A percentile compares a stretch with the other conserved stretches of the same genome.
These are phyloP conservation scores for Tenebrio molitor DNA, from an alignment of 1,140 invertebrate genomes.

Conservation along the genomic window DNA sequence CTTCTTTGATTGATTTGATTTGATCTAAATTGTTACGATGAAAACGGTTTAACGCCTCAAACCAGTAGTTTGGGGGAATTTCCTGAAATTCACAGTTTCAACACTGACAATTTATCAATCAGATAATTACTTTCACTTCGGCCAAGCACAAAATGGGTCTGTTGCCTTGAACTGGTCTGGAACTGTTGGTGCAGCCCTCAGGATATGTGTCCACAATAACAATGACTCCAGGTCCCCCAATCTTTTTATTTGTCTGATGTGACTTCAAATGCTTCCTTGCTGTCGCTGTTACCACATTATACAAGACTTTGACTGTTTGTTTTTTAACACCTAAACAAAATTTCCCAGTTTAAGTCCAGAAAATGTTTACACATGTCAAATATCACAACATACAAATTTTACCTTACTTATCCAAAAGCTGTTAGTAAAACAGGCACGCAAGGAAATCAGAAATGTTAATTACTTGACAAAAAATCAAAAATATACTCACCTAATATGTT, in stretches of 20 bases:
- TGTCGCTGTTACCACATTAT: conserved; percentile 66
- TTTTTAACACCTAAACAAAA: conserved; percentile 66
- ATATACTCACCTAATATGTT: conserved; percentile 58
- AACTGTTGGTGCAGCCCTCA: conserved; percentile 65
- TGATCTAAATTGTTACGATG: conserved; percentile 7
- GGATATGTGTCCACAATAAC: conserved; percentile 70
- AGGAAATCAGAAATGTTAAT: conserved; percentile 8
- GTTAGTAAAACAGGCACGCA: conserved; percentile 3
- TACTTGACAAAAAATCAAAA: too few species aligned
- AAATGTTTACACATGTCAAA: conserved; percentile 1
- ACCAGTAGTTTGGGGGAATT: conserved; percentile 35
- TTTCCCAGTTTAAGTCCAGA: background rate
- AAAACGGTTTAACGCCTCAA: conserved; percentile 30
- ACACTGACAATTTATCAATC: background rate
- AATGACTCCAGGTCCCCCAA: conserved; percentile 66
- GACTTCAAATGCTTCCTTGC: conserved; percentile 65
- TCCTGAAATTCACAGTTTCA: conserved; percentile 11
- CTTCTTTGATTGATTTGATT: conserved; percentile 1
- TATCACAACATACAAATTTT: conserved; percentile 23
- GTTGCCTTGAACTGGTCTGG: conserved; percentile 65
- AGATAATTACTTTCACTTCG: conserved; percentile 60
- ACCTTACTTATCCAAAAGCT: conserved; percentile 29
- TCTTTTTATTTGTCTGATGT: conserved; percentile 66
- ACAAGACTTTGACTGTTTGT: conserved; percentile 66
- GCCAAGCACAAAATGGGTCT: conserved; percentile 69